Evolutionary conservation across 1,140 invertebrate genomes (phyloP).

Genomic region (Caerostris darwini): DNA sequence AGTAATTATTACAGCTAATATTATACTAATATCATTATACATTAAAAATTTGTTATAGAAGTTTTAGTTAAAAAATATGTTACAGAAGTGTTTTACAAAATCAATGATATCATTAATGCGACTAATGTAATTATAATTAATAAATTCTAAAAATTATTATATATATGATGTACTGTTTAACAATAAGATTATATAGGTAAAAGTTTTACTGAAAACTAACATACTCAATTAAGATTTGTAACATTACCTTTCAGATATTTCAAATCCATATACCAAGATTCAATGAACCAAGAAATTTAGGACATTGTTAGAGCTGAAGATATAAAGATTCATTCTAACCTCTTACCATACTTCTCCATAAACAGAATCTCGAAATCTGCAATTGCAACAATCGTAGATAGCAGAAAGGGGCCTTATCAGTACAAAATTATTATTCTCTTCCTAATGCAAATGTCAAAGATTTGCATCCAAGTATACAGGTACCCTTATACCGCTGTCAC

Average conservation of each 20-base stretch:
- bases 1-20: too few species aligned
- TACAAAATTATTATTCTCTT: not conserved
- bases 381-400: not conserved
- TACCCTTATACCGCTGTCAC: conserved; percentile 22
- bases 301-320: not conserved
- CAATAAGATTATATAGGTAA: too few species aligned
- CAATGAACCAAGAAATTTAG: not conserved
- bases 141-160: too few species aligned
- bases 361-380: not conserved
- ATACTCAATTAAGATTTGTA: not conserved
- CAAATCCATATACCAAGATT: not conserved
- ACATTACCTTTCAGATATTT: not conserved
- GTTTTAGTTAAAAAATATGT: too few species aligned
- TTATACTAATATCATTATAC: too few species aligned
- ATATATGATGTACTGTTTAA: too few species aligned
- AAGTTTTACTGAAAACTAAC: too few species aligned
- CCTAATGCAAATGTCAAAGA: not conserved
- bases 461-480: conserved; percentile 44
- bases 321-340: not conserved
- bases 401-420: not conserved
- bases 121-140: too few species aligned
- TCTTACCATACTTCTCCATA: not conserved
- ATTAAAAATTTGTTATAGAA: too few species aligned
- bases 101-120: too few species aligned
- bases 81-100: too few species aligned